Evolutionary conservation across 2,888 invertebrate species (phyloP).

Genomic region (Harpagoxenus sublaevis): DNA sequence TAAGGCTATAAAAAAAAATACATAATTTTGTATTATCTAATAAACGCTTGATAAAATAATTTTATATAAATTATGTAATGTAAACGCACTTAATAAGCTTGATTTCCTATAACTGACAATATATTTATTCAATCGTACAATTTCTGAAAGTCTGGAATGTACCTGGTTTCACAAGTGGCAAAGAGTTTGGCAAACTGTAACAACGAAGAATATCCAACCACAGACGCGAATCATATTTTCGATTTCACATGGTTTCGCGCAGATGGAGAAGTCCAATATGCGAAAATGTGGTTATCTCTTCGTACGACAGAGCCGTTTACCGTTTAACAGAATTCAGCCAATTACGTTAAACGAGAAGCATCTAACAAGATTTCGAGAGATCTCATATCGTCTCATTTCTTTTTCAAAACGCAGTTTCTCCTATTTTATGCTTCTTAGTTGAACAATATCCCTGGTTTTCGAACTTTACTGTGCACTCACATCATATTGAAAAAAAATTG

Average conservation of each 20-base stretch:
- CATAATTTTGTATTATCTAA: too few species aligned
- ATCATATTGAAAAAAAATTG: not conserved
- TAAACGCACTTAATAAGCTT: too few species aligned
- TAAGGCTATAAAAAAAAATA: too few species aligned
- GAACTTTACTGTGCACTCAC: not conserved
- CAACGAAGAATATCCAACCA: not conserved
- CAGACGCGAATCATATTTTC: conserved; percentile 18
- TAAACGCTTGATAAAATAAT: too few species aligned
- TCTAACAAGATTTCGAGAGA: conserved; percentile 57
- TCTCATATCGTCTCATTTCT: not conserved
- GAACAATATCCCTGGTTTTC: not conserved
- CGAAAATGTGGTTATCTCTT: conserved; percentile 21
- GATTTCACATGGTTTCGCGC: not conserved
- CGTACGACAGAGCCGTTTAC: not conserved
- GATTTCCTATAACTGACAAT: not conserved
- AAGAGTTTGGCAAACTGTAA: not conserved
- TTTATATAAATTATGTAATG: too few species aligned
- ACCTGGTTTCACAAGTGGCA: not conserved
- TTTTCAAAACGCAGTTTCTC: conserved; percentile 6
- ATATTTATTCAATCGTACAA: not conserved
- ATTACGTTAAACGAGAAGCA: conserved; percentile 60
- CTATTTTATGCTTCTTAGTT: not conserved
- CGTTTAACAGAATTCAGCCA: conserved; percentile 44
- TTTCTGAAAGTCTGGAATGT: not conserved
- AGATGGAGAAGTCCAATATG: conserved; percentile 2